These are phyloP conservation scores for Chorisops tibialis DNA, from an alignment of 2,888 invertebrate genomes.

Conservation along the genomic window DNA sequence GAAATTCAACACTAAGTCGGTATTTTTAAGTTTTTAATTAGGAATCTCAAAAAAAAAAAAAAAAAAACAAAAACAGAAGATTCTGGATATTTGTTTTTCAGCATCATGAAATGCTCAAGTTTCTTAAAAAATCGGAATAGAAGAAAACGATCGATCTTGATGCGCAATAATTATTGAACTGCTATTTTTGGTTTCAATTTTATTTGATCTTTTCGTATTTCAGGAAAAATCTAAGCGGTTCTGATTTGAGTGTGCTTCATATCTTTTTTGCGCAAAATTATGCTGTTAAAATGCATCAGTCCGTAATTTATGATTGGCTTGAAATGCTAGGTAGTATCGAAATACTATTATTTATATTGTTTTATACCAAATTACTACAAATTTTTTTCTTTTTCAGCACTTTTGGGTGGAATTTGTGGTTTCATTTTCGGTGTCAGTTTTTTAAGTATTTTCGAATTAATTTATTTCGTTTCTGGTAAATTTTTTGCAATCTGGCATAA, in stretches of 20 bases:
- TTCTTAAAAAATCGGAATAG: no score
- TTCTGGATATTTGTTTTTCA: no score
- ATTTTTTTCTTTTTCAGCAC: slow-evolving; percentile 39
- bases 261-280: slow-evolving; percentile 16
- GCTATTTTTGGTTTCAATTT: no score
- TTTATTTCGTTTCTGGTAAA: slow-evolving; percentile 46
- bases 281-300: slow-evolving; percentile 19
- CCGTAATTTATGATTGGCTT: slow-evolving; percentile 24
- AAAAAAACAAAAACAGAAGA: no score
- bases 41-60: no score
- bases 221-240: slow-evolving; percentile 7
- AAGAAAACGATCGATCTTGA: no score
- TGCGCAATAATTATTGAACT: no score
- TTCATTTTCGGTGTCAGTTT: slow-evolving; percentile 49
- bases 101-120: no score
- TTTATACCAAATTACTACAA: not conserved
- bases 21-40: no score
- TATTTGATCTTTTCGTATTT: not conserved
- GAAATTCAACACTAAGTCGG: no score
- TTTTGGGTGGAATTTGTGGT: slow-evolving; percentile 48
- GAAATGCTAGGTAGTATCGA: slow-evolving; percentile 23
- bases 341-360: slow-evolving; percentile 37
- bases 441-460: slow-evolving; percentile 45
- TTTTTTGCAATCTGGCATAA: slow-evolving; percentile 38
- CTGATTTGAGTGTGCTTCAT: slow-evolving; percentile 11